Conservation (phyloP, 2,113 vertebrate species). For the Vidua chalybeata region DNA sequence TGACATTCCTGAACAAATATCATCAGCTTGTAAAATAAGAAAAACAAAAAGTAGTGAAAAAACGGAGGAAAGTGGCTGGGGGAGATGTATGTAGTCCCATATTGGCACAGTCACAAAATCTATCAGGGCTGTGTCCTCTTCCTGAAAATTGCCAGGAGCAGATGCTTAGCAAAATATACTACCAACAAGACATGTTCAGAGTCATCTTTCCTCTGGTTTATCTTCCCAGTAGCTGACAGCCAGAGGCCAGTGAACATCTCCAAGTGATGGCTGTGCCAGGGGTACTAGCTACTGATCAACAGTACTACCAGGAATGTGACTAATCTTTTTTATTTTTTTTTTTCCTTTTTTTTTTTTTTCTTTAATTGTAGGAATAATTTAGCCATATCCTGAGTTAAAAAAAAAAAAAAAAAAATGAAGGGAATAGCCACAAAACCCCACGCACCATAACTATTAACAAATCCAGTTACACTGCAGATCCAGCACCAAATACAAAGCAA, state of each 20-base stretch:
- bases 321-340: background rate
- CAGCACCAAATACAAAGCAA: background rate
- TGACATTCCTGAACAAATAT: background rate
- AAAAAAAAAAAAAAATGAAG: background rate
- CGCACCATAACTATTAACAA: background rate
- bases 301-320: background rate
- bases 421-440: background rate
- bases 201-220: conserved; percentile 6
- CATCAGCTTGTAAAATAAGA: background rate
- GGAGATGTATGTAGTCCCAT: background rate
- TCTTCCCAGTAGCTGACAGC: conserved; percentile 1
- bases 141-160: conserved; percentile 17
- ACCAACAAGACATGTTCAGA: background rate
- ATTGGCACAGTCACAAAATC: conserved; percentile 38
- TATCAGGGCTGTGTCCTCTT: background rate
- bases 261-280: accelerated
- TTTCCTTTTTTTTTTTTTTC: no score
- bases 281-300: background rate
- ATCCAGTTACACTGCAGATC: background rate
- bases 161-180: background rate
- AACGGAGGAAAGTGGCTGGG: background rate
- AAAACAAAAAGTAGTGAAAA: background rate
- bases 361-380: background rate
- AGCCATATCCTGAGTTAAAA: background rate
- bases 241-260: background rate